These are phyloP conservation scores for Nebria ingens DNA, from an alignment of 1,140 invertebrate species.

Conservation along the genomic window DNA sequence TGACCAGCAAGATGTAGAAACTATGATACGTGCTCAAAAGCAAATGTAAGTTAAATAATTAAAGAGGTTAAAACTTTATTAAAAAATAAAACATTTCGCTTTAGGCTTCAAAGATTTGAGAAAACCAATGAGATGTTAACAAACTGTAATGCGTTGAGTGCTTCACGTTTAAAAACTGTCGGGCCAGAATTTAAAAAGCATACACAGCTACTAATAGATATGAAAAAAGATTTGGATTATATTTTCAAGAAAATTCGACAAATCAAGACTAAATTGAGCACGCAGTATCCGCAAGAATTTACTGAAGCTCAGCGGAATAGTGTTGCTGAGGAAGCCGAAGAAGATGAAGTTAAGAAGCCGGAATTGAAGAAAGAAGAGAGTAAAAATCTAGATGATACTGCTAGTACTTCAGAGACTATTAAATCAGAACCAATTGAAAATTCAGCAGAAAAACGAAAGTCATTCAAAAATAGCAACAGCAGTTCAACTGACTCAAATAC, in stretches of 20 bases:
- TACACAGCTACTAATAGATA: conserved; percentile 62
- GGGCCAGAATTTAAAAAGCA: conserved; percentile 82
- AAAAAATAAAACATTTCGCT: conserved; percentile 25
- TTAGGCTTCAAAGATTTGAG: conserved; percentile 87
- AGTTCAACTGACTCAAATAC: conserved; percentile 22
- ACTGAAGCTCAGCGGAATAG: conserved; percentile 51
- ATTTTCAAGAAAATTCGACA: conserved; percentile 60
- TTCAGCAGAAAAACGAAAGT: not conserved
- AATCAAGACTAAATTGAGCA: conserved; percentile 70
- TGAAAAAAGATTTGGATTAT: conserved; percentile 58
- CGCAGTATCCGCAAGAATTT: conserved; percentile 82
- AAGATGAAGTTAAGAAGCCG: conserved; percentile 33
- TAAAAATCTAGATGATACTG: conserved; percentile 10
- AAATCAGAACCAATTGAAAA: conserved; percentile 3
- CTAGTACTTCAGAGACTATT: not conserved
- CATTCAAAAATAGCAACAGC: conserved; percentile 16
- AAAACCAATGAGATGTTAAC: conserved; percentile 97
- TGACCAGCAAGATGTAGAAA: conserved; percentile 81
- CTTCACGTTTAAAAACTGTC: conserved; percentile 67
- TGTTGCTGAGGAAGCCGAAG: conserved; percentile 48
- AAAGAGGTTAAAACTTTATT: not conserved
- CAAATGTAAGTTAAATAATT: conserved; percentile 61
- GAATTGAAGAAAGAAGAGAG: conserved; percentile 5
- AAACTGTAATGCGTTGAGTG: conserved; percentile 84
- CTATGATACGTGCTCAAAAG: conserved; percentile 83